Base-by-base conservation (phyloP, 2,113 vertebrate genomes). In the Tetrax tetrax region DNA sequence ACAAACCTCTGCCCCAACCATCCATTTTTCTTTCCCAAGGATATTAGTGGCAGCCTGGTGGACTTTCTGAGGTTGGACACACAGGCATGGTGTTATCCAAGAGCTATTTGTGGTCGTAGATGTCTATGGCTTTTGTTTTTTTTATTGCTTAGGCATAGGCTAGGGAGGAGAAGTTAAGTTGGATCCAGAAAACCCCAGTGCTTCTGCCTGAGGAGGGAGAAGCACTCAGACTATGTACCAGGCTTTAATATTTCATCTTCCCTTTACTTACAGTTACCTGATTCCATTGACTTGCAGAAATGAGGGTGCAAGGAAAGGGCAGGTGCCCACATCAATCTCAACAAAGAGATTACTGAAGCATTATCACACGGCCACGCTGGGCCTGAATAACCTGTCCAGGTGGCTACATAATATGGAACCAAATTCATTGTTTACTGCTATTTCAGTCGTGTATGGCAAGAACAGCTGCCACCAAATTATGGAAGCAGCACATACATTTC, bases 201-300 rank as follows among this genome's bases (percentile, higher is more conserved):
- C n/a, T 83, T 87, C 37, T 66, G 47, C 48, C 24, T n/a, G 53
- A 83, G 47, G 35, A 85, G 35, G 50, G 37, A 63, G 41, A 82
- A 85, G n/a, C 31, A 69, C 23, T 89, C 70, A 33, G 10, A 37
- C 14, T 37, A 8, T 38, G 57, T 66, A 53, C 48, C 21, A 45
- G 74, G 20, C n/a, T 48, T 96, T 83, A 95, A 94, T 94, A 95
- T 96, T 96, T 93, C 3, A 91, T 91, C 48, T 31, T 51, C 47
- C 27, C 19, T 87, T 76, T 50, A 66, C 53, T 92, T 61, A 48
- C 71, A 48, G 31, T 74, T 61, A 27, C 10, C 8, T 14, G 38
- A 79, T 69, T 96, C 14, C 53, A 76, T 51, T 4, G 5, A 90
- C 84, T 77, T 69, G 47, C 53, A 90, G 51, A 76, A 94, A 85